These are phyloP conservation scores for Megamerina dolium DNA, from an alignment of 2,888 invertebrate genomes.

Conservation along the genomic window DNA sequence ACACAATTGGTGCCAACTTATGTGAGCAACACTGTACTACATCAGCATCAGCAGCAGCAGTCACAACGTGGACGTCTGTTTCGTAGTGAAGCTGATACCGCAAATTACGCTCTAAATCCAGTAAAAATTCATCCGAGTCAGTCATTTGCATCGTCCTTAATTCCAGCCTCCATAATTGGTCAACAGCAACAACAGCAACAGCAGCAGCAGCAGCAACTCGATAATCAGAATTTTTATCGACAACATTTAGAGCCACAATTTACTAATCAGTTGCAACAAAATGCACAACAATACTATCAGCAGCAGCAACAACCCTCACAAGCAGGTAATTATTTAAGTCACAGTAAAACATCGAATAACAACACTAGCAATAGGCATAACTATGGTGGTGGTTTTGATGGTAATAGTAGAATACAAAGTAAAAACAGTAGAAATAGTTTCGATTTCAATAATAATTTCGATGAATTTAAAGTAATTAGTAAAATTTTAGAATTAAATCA, in stretches of 20 bases:
- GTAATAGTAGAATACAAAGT: slow-evolving; percentile 30
- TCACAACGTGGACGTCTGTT: slow-evolving; percentile 50
- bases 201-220: slow-evolving; percentile 24
- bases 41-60: slow-evolving; percentile 31
- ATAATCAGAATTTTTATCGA: slow-evolving; percentile 45
- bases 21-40: slow-evolving; percentile 32
- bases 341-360: slow-evolving; percentile 5
- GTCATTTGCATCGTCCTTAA: slow-evolving; percentile 54
- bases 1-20: slow-evolving; percentile 35
- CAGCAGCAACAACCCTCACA: slow-evolving; percentile 44
- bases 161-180: slow-evolving; percentile 35
- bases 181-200: slow-evolving; percentile 29
- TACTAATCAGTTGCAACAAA: slow-evolving; percentile 41
- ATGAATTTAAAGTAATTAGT: slow-evolving; percentile 74
- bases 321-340: slow-evolving; percentile 51
- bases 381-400: background rate
- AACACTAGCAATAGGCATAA: background rate
- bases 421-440: slow-evolving; percentile 35
- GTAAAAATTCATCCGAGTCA: slow-evolving; percentile 29
- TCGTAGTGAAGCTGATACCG: slow-evolving; percentile 55
- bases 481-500: slow-evolving; percentile 77
- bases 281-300: slow-evolving; percentile 46
- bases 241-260: slow-evolving; percentile 40
- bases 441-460: slow-evolving; percentile 50
- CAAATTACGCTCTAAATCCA: slow-evolving; percentile 61